These are phyloP conservation scores for Trachurus trachurus DNA, from an alignment of 2,797 vertebrate species.

Conservation along the genomic window DNA sequence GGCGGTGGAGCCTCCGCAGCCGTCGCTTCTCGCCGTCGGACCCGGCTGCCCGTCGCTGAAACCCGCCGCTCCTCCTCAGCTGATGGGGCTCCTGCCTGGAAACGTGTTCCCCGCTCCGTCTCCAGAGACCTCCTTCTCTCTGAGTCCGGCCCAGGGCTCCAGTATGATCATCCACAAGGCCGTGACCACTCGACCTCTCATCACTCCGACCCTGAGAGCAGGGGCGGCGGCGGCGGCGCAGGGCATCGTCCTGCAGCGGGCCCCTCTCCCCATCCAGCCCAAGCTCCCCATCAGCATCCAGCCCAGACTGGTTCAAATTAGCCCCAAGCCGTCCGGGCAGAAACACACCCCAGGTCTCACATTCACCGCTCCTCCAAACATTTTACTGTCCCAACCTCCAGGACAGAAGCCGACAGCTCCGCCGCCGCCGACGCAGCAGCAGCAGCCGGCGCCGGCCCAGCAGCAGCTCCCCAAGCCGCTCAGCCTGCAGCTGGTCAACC, in stretches of 20 bases:
- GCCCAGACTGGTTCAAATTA: constrained; percentile 87
- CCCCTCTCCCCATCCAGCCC: constrained; percentile 85
- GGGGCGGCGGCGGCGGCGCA: constrained; percentile 50
- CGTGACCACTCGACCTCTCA: constrained; percentile 73
- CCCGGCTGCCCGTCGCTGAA: constrained; percentile 87
- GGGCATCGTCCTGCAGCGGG: constrained; percentile 81
- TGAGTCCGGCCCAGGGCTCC: constrained; percentile 83
- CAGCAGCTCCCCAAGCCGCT: constrained; percentile 80
- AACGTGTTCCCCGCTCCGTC: constrained; percentile 85
- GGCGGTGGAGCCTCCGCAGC: constrained; percentile 87
- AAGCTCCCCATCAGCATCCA: constrained; percentile 88
- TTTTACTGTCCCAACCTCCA: constrained; percentile 81
- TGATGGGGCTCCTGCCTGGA: constrained; percentile 87
- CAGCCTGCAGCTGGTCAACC: constrained; percentile 87
- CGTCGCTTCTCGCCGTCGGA: constrained; percentile 86
- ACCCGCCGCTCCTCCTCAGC: constrained; percentile 84
- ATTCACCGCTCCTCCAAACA: constrained; percentile 81
- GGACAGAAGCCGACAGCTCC: constrained; percentile 74
- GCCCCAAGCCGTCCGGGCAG: constrained; percentile 85
- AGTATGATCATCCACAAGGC: constrained; percentile 86
- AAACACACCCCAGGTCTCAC: constrained; percentile 81
- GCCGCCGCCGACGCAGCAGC: background rate
- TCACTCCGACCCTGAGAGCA: constrained; percentile 76
- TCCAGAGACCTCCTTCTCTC: constrained; percentile 83
- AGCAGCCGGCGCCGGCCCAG: constrained; percentile 34